phyloP scores from a whole-genome alignment of 2,888 invertebrate genomes.

The Neoaliturus tenellus region DNA sequence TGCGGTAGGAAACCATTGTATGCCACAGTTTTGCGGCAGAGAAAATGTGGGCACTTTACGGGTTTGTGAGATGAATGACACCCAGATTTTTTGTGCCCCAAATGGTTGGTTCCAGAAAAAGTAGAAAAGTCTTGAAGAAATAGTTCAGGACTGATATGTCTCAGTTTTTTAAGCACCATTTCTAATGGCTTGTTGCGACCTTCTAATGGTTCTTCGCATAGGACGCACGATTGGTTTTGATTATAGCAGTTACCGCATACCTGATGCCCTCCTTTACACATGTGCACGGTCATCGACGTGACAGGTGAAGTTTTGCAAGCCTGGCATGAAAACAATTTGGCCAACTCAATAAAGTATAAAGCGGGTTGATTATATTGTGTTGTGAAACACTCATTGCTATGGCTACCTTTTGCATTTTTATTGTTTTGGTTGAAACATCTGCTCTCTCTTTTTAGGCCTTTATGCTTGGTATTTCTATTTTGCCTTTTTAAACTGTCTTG shows the following conservation, averaged over 20 bases:
- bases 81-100: neutral
- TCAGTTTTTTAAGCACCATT: neutral
- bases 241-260: constrained; percentile 12
- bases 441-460: neutral
- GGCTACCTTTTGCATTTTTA: constrained; percentile 6
- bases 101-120: neutral
- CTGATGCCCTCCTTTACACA: neutral
- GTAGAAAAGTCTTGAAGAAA: neutral
- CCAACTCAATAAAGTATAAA: neutral
- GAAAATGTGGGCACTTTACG: neutral
- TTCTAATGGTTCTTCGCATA: neutral
- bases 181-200: neutral
- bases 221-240: neutral
- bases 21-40: neutral
- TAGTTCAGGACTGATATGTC: neutral
- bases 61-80: constrained; percentile 3
- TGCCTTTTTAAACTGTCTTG: constrained; percentile 1
- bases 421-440: neutral
- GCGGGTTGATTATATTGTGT: neutral
- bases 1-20: neutral
- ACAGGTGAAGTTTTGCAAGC: neutral
- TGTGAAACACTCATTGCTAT: constrained; percentile 14
- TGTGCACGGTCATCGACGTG: neutral
- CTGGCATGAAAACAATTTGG: neutral
- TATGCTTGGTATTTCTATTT: neutral